These are phyloP conservation scores for Nycticebus coucang DNA, from an alignment of 2,113 vertebrate species.

Conservation along the genomic window DNA sequence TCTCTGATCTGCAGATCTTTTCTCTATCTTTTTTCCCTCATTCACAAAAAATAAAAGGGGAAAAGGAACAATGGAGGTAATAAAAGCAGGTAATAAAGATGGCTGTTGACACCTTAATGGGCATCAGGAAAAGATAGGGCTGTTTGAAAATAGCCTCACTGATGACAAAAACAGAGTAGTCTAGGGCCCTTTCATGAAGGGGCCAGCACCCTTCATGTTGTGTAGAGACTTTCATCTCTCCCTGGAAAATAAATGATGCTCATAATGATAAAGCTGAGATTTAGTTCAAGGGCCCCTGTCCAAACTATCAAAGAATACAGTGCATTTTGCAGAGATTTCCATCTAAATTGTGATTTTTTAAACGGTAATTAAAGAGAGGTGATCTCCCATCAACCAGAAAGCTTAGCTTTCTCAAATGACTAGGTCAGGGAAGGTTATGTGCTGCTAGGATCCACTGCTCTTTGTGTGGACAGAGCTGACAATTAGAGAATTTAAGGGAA, in stretches of 20 bases:
- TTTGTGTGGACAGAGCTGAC: not conserved
- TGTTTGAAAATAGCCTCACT: not conserved
- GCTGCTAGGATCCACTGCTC: not conserved
- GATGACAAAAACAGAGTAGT: fast-evolving
- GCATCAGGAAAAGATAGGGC: not conserved
- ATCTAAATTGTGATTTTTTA: constrained; percentile 11
- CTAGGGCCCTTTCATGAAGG: not conserved
- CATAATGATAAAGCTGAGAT: not conserved
- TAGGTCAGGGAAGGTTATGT: not conserved
- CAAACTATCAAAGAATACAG: not conserved
- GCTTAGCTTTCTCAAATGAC: not conserved
- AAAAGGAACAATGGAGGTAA: too few relatives aligned
- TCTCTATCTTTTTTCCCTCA: too few relatives aligned
- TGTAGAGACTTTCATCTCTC: fast-evolving
- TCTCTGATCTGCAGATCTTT: not conserved
- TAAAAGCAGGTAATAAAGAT: not conserved
- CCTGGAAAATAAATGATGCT: not conserved
- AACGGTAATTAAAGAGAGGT: not conserved
- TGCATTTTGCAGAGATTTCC: not conserved
- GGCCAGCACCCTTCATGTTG: fast-evolving
- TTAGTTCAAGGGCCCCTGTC: not conserved
- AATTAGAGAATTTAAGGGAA: not conserved
- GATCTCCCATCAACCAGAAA: not conserved
- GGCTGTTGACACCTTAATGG: fast-evolving
- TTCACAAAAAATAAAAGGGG: not conserved